Base-by-base conservation (phyloP, 2,888 invertebrate genomes). In the Urechis unicinctus region DNA sequence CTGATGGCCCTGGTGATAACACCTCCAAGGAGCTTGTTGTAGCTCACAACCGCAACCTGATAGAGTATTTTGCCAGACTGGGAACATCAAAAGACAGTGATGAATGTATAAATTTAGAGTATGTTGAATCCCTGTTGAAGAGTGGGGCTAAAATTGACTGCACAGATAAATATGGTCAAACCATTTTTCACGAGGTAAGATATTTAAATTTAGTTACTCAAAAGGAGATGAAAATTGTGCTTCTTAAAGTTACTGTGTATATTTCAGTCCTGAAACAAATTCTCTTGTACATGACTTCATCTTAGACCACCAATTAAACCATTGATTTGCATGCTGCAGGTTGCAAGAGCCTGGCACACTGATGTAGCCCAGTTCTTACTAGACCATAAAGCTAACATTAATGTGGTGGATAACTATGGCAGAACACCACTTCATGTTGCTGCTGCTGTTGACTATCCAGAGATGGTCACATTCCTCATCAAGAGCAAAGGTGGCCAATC, bases 341-440 rank as follows among this genome's bases (percentile, higher is more conserved):
- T 71, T 25, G 71, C 73, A 9, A 61, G 73, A 21, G 67, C 69
- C 17, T 76, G 76, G 76, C 72, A 73, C 55, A 58, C 61, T 24
- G 76, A 75, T 65, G 72, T 76, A 2, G 74, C 71, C 6, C 61
- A 61, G 51, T 76, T 70, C 59, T 65, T 76, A 29, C 52, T 76
- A 2, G 69, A 72, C 30, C 60, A 69, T 47, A 66, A 66, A 24
- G 74, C 71, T 17, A 61, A 74, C 53, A 56, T 73, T 3, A 69
- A 75, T 58, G 55, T 61, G 47, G 55, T 61, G 5, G 76, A 76
- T 58, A 58, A 62, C 22, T 70, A 55, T 58, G 76, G 76, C 9
- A 62, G 76, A 29, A 73, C 74, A 6, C 72, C 75, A 4, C 66
- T 76, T 1, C 76, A 76, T 65, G 71, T 75, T 9, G 74, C 76